A percentile compares a stretch with the other conserved stretches of the same genome.
Conservation (phyloP, 2,797 vertebrate genomes). For the Myoxocephalus aenaeus region DNA sequence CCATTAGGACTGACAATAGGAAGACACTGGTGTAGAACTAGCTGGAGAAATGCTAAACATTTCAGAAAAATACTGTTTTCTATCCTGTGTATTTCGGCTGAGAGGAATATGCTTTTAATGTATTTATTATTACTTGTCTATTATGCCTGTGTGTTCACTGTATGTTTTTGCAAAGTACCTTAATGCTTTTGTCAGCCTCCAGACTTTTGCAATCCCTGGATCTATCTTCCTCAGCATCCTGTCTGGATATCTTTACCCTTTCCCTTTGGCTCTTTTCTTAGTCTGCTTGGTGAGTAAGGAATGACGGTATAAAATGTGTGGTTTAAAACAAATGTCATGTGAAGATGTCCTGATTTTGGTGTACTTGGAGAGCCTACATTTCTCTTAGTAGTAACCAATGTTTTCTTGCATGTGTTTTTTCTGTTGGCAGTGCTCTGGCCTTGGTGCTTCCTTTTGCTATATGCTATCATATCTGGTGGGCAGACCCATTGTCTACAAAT, state of each 20-base stretch:
- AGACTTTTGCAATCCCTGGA: conserved; percentile 99
- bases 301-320: conserved; percentile 12
- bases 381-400: not conserved
- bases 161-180: conserved; percentile 69
- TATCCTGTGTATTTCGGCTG: not conserved
- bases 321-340: conserved; percentile 11
- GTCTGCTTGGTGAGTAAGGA: conserved; percentile 95
- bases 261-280: conserved; percentile 96
- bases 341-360: no score
- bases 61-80: not conserved
- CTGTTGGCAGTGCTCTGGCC: conserved; percentile 91
- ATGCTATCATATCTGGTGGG: conserved; percentile 97
- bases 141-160: not conserved
- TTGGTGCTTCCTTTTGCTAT: conserved; percentile 98
- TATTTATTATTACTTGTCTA: not conserved
- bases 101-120: not conserved
- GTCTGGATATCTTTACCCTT: conserved; percentile 98
- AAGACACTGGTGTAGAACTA: not conserved
- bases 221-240: conserved; percentile 99
- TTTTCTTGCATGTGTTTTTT: conserved; percentile 9
- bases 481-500: conserved; percentile 95
- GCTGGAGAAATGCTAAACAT: conserved; percentile 1
- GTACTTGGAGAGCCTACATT: no score
- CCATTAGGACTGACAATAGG: not conserved
- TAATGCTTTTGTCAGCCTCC: conserved; percentile 89